Conservation (phyloP, 2,797 vertebrate species). For the Pipistrellus nathusii region DNA sequence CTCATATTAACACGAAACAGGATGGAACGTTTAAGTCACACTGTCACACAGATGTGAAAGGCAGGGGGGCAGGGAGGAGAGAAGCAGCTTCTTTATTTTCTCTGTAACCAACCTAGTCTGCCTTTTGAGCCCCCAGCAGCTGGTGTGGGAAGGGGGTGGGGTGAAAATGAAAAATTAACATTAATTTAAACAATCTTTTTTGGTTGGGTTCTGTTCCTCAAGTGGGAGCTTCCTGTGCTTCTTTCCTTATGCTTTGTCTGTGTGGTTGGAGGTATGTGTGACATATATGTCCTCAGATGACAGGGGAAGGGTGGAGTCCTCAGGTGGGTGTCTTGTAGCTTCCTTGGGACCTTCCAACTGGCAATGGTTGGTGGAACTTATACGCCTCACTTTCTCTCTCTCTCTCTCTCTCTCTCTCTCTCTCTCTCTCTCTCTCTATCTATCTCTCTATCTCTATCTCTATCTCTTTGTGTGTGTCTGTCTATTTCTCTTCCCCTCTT, state of each 20-base stretch:
- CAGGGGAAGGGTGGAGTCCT: not conserved
- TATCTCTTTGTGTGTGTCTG: not conserved
- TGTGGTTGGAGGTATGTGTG: not conserved
- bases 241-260: not conserved
- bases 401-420: too few relatives aligned
- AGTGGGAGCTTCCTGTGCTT: not conserved
- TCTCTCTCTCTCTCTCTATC: not conserved
- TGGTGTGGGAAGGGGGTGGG: not conserved
- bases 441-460: too few relatives aligned
- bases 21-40: slow-evolving; percentile 23
- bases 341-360: not conserved
- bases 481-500: not conserved
- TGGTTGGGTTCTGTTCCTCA: not conserved
- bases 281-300: not conserved
- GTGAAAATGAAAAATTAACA: not conserved
- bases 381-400: not conserved
- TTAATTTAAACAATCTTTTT: not conserved
- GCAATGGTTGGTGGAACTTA: not conserved
- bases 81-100: slow-evolving; percentile 19
- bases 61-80: too few relatives aligned
- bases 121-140: not conserved
- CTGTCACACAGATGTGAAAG: not conserved
- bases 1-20: not conserved
- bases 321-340: not conserved
- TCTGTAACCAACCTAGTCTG: not conserved